Percentiles rank a stretch among this genome's conserved stretches.
Conservation (phyloP, 2,888 invertebrate species). For the Bombylius discolor region DNA sequence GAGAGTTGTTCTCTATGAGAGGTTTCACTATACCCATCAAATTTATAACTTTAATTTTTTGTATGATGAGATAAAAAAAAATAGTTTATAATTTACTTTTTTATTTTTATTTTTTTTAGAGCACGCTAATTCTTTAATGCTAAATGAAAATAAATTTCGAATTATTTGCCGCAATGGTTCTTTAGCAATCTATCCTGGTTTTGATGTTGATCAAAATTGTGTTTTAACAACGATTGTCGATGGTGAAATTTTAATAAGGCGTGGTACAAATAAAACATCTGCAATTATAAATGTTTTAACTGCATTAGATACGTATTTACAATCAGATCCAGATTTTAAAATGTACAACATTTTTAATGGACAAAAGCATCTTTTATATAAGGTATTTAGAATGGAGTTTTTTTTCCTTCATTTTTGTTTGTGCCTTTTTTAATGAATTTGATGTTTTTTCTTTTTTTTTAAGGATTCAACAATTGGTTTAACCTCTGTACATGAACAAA, state of each 20-base stretch:
- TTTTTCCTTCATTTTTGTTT: too few species aligned
- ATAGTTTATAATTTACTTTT: neutral
- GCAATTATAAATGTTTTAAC: constrained; percentile 18
- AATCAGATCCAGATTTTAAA: constrained; percentile 35
- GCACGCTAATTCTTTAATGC: constrained; percentile 25
- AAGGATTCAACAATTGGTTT: constrained; percentile 45
- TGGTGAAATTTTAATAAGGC: constrained; percentile 45
- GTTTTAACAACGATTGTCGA: constrained; percentile 46
- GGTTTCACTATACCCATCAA: too few species aligned
- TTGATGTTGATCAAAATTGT: constrained; percentile 41
- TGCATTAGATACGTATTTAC: constrained; percentile 16
- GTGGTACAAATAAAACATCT: constrained; percentile 23
- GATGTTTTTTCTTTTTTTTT: neutral
- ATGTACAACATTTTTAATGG: constrained; percentile 47
- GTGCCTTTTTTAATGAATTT: too few species aligned
- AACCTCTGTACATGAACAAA: constrained; percentile 33
- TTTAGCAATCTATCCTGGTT: constrained; percentile 38
- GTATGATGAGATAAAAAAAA: too few species aligned
- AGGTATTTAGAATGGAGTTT: constrained; percentile 23
- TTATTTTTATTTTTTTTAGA: constrained; percentile 21
- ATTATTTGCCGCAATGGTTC: constrained; percentile 50
- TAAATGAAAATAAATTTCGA: constrained; percentile 36
- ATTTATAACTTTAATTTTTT: too few species aligned
- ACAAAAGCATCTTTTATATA: constrained; percentile 44
- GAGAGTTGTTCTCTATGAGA: too few species aligned